Base-by-base conservation (phyloP, 2,113 vertebrate genomes). In the Martes martes region DNA sequence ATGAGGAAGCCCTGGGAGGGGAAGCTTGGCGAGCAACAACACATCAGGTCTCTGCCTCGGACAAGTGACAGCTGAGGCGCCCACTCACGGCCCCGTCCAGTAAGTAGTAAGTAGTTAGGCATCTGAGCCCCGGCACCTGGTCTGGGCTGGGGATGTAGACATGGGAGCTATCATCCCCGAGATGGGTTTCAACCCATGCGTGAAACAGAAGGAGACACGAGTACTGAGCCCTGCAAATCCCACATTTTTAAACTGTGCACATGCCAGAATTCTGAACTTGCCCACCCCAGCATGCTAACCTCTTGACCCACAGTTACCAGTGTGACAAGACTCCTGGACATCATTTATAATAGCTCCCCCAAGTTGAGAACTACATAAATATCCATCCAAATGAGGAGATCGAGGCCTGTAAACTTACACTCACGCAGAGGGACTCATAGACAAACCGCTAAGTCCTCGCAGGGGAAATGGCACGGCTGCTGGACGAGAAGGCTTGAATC, bases 381-480 rank as follows among this genome's bases (percentile, higher is more conserved):
- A 28, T 4, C 76, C 33, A 7, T 24, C 14, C 61, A 28, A 57
- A 91, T 14, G 47, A 76, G 42, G 74, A 31, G 42, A 47, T 26
- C 14, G 31, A 47, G 14, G 26, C 26, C 42, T 15, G 4, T 18
- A 47, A 78, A 78, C 74, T 8, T 6, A 57, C 1, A 19, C 93
- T 33, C 24, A 4, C 3, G 4, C 13, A n/a, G 28, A 42, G 50
- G 79, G 55, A 42, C 15, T 31, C 13, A 5, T 31, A 24, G 76
- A 76, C 10, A 33, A 92, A 15, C 6, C 6, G 7, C 47, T 8
- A 11, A 4, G 5, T 13, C 21, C 14, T 11, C 0, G 4, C 18
- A 0, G 13, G 1, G 6, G 3, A 52, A 52, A 28, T 10, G 0
- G 1, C 3, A 23, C 0, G 0, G 26, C 42, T 21, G 1, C 28